Evolutionary conservation across 2,113 vertebrate genomes (phyloP), one percentile per base, ranked within the genome.

Genomic region (Chrysochloris asiatica): DNA sequence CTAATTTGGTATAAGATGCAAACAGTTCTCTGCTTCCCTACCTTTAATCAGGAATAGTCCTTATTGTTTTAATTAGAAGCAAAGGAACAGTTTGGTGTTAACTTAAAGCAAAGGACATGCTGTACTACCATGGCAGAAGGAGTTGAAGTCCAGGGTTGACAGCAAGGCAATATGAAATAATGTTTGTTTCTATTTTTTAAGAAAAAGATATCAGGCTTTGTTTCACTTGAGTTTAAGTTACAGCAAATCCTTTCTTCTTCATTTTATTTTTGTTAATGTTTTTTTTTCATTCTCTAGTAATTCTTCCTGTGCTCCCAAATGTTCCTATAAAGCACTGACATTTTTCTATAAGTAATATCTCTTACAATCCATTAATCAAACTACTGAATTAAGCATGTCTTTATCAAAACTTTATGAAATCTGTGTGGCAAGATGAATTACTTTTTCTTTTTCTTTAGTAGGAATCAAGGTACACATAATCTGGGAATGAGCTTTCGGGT

Each of bases 11-110:
- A 90, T 52, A 87, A 94, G 77, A 86, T 69, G 38, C 88, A 85
- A 94, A 90, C 52, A 82, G 19, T 77, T 81, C 43, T 89, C 41
- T n/a, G 86, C 56, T 28, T 87, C 48, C 16, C 48, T 30, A 78
- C 45, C 92, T 95, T 89, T 94, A 88, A 94, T 94, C 93, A 92
- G 93, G 28, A 86, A 59, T 69, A 83, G 47, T 83, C 69, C 38
- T 88, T 54, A 41, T 86, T 69, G 14, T 82, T 90, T 86, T 84
- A 96, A 94, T 96, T 95, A 96, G 88, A 90, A 89, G 52, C 43
- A 83, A 88, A 93, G 69, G 69, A 84, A 89, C 33, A 82, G 28
- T 43, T 72, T 56, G 90, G 9, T 90, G 80, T 92, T 61, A 21
- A 69, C 71, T 50, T 5, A 24, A 94, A 72, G 83, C 76, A 50